Conservation (phyloP, 1,140 invertebrate species). For the Trachymyrmex cornetzi region DNA sequence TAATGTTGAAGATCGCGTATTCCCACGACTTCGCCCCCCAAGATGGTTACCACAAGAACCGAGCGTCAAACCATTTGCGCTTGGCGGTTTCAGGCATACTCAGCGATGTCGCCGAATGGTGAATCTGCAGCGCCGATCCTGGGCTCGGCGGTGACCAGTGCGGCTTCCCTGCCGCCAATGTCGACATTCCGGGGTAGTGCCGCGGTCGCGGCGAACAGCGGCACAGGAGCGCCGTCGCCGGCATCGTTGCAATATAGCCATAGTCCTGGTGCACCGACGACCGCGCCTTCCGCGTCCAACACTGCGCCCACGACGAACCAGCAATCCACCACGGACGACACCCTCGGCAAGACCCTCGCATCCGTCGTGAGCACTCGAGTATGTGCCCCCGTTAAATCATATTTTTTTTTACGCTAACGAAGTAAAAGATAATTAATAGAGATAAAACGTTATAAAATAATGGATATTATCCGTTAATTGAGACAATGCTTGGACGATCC, state of each 20-base stretch:
- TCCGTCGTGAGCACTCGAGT: slow-evolving; percentile 89
- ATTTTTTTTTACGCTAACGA: background rate
- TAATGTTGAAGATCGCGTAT: slow-evolving; percentile 17
- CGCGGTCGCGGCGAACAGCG: slow-evolving; percentile 84
- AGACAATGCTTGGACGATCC: background rate
- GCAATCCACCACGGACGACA: slow-evolving; percentile 89
- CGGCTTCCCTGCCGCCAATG: slow-evolving; percentile 95
- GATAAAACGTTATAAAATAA: background rate
- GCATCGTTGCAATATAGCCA: slow-evolving; percentile 87
- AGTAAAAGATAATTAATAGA: background rate
- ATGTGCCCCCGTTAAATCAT: slow-evolving; percentile 58
- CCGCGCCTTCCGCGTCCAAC: slow-evolving; percentile 84
- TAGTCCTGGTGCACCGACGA: slow-evolving; percentile 86
- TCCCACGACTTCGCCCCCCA: slow-evolving; percentile 25
- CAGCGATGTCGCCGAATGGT: slow-evolving; percentile 88
- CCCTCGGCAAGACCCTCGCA: slow-evolving; percentile 93
- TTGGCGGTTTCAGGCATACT: slow-evolving; percentile 87
- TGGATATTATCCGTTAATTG: background rate
- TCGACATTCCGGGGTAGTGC: slow-evolving; percentile 93
- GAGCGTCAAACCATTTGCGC: slow-evolving; percentile 42
- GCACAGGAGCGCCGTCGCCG: slow-evolving; percentile 88
- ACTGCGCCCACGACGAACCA: slow-evolving; percentile 86
- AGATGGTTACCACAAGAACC: slow-evolving; percentile 38
- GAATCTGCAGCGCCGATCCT: slow-evolving; percentile 85
- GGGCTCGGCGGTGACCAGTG: slow-evolving; percentile 88